Conservation (phyloP, 2,113 vertebrate species). For the Alethe diademata region DNA sequence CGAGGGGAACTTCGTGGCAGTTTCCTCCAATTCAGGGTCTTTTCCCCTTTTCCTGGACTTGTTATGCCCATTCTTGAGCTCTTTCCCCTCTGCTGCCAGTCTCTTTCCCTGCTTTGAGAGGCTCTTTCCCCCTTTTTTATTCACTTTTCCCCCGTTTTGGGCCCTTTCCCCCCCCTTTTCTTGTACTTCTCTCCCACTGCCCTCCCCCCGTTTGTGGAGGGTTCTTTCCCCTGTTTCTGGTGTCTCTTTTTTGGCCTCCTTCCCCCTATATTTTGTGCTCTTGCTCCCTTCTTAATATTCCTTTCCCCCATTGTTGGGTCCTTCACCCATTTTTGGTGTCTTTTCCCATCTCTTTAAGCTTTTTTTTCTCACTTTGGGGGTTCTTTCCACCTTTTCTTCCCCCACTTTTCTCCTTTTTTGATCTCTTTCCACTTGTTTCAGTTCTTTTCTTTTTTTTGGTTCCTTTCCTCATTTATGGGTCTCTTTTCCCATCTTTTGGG, state of each 20-base stretch:
- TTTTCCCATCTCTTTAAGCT: neutral
- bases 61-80: neutral
- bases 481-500: neutral
- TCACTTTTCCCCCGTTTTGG: neutral
- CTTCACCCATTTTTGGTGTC: neutral
- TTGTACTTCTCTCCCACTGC: too few species aligned
- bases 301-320: too few species aligned
- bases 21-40: neutral
- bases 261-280: fast-evolving
- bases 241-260: neutral
- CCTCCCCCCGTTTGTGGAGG: fast-evolving
- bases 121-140: too few species aligned
- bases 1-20: neutral
- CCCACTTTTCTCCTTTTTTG: neutral
- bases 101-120: too few species aligned
- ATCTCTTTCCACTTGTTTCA: neutral
- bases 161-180: fast-evolving
- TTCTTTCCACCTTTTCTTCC: neutral
- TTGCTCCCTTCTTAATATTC: neutral
- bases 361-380: neutral
- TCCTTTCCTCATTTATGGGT: neutral
- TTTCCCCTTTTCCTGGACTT: neutral
- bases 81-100: neutral
- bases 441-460: neutral
- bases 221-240: neutral